These are phyloP conservation scores for Conus canariensis DNA, from an alignment of 2,888 invertebrate species.

Conservation along the genomic window DNA sequence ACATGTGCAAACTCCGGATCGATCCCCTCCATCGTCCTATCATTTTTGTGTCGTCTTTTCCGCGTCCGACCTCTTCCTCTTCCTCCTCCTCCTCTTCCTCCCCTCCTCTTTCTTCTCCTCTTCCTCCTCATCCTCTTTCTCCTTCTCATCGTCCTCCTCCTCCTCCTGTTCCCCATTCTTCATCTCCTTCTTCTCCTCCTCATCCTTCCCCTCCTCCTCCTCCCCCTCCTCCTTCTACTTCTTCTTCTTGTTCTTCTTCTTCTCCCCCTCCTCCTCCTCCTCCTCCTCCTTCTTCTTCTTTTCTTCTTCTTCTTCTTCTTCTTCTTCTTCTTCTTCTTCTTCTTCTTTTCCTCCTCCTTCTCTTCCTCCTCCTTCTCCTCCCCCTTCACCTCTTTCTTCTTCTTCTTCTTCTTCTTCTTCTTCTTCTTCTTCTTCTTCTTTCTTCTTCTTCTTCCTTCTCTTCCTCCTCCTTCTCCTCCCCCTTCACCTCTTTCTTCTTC, in stretches of 20 bases:
- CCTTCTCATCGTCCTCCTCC: too few relatives aligned
- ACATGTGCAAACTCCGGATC: too few relatives aligned
- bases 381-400: too few relatives aligned
- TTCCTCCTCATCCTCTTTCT: too few relatives aligned
- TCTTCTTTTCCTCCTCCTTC: not conserved
- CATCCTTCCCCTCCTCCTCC: not conserved
- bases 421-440: not conserved
- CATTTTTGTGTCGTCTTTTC: not conserved
- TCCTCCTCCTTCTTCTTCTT: not conserved
- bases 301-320: not conserved
- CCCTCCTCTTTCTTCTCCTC: not conserved
- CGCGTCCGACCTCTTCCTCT: not conserved
- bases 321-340: not conserved
- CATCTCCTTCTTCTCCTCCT: not conserved
- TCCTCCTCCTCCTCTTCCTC: not conserved
- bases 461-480: too few relatives aligned
- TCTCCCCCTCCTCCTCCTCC: not conserved
- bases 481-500: too few relatives aligned
- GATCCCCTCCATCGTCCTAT: too few relatives aligned
- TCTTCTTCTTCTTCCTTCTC: not conserved
- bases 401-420: not conserved
- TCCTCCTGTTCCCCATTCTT: too few relatives aligned
- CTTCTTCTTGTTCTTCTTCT: not conserved
- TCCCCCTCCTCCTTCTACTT: not conserved
- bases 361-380: not conserved